Evolutionary conservation across 2,113 vertebrate genomes (phyloP).

Genomic region (Austrofundulus limnaeus): DNA sequence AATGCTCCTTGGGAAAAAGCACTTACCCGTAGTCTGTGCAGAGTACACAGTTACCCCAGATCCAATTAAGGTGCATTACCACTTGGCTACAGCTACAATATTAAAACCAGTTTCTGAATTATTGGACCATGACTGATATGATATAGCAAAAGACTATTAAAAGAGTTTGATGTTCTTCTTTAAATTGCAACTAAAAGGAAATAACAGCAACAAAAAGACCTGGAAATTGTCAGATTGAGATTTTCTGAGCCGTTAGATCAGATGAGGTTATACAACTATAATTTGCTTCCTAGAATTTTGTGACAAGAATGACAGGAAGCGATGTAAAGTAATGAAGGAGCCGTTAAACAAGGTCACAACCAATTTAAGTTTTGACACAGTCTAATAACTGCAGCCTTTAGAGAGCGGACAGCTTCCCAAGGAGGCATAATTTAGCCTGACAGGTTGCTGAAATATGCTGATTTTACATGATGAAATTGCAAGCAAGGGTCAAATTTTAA

Average conservation of each 20-base stretch:
- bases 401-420: conserved; percentile 5
- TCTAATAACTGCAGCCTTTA: conserved; percentile 14
- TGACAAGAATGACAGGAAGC: background rate
- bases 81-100: conserved; percentile 54
- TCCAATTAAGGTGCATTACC: conserved; percentile 52
- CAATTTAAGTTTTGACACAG: background rate
- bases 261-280: background rate
- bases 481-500: conserved; percentile 13
- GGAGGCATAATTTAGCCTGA: conserved; percentile 22
- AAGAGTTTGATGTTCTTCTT: conserved; percentile 14
- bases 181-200: background rate
- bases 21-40: conserved; percentile 15
- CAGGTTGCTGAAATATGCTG: conserved; percentile 16
- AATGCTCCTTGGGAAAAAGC: conserved; percentile 34
- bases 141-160: conserved; percentile 9
- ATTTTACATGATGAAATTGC: conserved; percentile 23
- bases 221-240: background rate
- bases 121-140: conserved; percentile 18
- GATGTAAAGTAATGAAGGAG: conserved; percentile 1
- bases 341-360: conserved; percentile 8
- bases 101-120: conserved; percentile 43
- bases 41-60: conserved; percentile 36
- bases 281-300: background rate
- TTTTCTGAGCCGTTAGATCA: background rate
- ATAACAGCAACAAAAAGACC: background rate